Evolutionary conservation across 2,888 invertebrate genomes (phyloP).

Genomic region (Drosophila kambysellisi): DNA sequence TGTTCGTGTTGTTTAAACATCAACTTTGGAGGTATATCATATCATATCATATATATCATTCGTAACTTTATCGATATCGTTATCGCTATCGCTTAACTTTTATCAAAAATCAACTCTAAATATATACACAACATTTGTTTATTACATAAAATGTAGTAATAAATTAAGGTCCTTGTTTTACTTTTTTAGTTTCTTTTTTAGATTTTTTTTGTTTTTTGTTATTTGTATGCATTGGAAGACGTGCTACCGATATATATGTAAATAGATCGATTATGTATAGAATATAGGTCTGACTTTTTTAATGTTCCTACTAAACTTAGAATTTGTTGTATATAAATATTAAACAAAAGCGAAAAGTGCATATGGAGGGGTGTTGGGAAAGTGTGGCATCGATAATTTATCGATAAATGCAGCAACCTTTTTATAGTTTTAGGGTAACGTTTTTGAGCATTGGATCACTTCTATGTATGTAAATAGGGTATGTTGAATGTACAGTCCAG

Average conservation of each 20-base stretch:
- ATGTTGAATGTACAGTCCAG: conserved; percentile 15
- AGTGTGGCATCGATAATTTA: conserved; percentile 19
- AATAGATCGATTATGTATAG: not conserved
- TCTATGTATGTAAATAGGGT: not conserved
- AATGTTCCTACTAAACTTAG: conserved; percentile 25
- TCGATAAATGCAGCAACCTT: conserved; percentile 33
- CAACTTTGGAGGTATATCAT: conserved; percentile 68
- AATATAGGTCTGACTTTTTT: conserved; percentile 24
- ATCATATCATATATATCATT: conserved; percentile 36
- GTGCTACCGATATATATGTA: conserved; percentile 11
- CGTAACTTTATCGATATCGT: conserved; percentile 23
- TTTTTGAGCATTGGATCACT: not conserved
- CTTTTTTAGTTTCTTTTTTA: conserved; percentile 33
- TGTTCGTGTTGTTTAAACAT: conserved; percentile 34
- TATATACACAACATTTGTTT: conserved; percentile 57
- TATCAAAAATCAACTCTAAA: conserved; percentile 15
- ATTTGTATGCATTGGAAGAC: conserved; percentile 52
- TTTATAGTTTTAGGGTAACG: not conserved
- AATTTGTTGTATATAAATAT: conserved; percentile 62
- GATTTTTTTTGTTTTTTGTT: conserved; percentile 19
- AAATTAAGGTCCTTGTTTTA: conserved; percentile 46
- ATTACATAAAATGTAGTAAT: conserved; percentile 61
- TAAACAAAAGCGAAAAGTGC: conserved; percentile 66
- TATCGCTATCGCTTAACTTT: conserved; percentile 25
- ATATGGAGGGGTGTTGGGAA: not conserved